Evolutionary conservation across 2,113 vertebrate species (phyloP).

Genomic region (Prochilodus magdalenae): DNA sequence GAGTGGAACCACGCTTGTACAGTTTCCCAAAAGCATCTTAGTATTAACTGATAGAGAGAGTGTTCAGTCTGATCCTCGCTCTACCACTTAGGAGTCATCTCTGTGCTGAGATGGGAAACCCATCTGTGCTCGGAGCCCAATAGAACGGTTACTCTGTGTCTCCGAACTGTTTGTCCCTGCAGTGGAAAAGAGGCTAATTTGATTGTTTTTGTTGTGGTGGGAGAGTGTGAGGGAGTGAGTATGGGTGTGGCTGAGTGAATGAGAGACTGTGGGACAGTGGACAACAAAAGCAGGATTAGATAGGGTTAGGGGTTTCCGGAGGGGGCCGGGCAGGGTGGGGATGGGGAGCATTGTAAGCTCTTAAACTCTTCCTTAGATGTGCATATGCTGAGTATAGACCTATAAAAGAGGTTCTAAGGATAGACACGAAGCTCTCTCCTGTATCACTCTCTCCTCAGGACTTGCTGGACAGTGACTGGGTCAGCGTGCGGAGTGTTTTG

Average conservation of each 20-base stretch:
- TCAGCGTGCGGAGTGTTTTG: constrained; percentile 86
- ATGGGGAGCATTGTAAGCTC: not conserved
- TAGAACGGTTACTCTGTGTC: not conserved
- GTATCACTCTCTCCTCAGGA: constrained; percentile 74
- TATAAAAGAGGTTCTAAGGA: not conserved
- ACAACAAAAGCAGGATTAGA: constrained; percentile 37
- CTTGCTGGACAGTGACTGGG: constrained; percentile 93
- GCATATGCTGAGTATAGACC: not conserved
- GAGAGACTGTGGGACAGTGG: constrained; percentile 9
- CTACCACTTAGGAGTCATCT: too few relatives aligned
- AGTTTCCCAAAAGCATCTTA: too few relatives aligned
- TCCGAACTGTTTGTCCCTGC: not conserved
- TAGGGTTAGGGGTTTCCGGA: not conserved
- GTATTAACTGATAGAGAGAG: too few relatives aligned
- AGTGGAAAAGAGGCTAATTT: not conserved
- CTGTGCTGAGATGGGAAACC: too few relatives aligned
- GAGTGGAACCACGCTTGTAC: too few relatives aligned
- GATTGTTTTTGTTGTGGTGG: not conserved
- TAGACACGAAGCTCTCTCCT: not conserved
- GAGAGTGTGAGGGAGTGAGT: not conserved
- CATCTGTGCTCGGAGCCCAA: not conserved
- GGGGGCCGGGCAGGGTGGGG: not conserved
- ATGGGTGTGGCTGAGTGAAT: constrained; percentile 4
- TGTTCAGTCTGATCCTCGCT: too few relatives aligned
- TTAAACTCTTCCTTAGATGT: not conserved